These are phyloP conservation scores for Drosophila suboccidentalis DNA, from an alignment of 2,888 invertebrate genomes.

Conservation along the genomic window DNA sequence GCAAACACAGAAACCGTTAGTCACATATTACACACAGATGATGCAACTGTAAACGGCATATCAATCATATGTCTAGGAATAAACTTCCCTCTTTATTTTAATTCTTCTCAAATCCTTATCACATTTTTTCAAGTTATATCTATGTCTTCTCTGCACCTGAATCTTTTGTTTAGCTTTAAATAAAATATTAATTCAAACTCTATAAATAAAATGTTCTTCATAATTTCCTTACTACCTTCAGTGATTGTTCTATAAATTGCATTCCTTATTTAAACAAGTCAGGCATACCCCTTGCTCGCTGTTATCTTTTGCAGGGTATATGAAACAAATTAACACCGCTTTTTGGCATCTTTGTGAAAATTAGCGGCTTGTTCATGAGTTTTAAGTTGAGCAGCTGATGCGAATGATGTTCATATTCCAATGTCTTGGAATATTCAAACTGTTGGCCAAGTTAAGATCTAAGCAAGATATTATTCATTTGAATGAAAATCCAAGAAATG, in stretches of 20 bases:
- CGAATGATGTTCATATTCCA: constrained; percentile 2
- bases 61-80: background rate
- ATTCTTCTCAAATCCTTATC: too few relatives aligned
- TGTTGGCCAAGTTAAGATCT: constrained; percentile 10
- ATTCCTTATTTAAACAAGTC: background rate
- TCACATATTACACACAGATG: constrained; percentile 18
- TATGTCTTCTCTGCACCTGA: too few relatives aligned
- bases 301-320: constrained; percentile 9
- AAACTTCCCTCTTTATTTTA: too few relatives aligned
- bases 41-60: background rate
- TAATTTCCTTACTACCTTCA: too few relatives aligned
- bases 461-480: constrained; percentile 3
- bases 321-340: constrained; percentile 57
- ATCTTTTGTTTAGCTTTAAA: too few relatives aligned
- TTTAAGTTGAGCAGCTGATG: constrained; percentile 25
- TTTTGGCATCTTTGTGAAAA: constrained; percentile 42
- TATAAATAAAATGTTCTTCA: too few relatives aligned
- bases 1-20: constrained; percentile 8
- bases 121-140: too few relatives aligned
- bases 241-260: background rate
- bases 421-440: constrained; percentile 1
- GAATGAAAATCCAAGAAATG: constrained; percentile 31
- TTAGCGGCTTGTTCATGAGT: constrained; percentile 67
- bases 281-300: background rate
- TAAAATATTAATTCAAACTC: too few relatives aligned